phyloP scores from a whole-genome alignment of 2,113 vertebrate species.

The Catharus minimus region DNA sequence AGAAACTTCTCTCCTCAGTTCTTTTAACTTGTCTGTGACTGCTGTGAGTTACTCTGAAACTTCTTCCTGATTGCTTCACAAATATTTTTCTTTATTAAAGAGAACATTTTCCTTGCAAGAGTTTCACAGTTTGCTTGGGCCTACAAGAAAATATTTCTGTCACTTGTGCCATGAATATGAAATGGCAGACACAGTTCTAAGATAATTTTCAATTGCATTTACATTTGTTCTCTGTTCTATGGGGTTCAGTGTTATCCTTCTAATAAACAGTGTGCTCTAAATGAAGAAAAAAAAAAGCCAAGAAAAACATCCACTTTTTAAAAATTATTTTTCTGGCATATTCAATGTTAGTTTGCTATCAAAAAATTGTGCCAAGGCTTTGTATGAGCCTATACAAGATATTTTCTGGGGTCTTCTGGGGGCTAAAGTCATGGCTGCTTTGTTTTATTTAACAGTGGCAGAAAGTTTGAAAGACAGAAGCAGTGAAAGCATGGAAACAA shows the following conservation, averaged over 20 bases:
- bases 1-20: background rate
- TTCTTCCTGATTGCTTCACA: slow-evolving; percentile 10
- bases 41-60: slow-evolving; percentile 13
- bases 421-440: background rate
- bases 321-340: background rate
- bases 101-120: slow-evolving; percentile 6
- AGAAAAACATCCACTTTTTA: background rate
- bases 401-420: background rate
- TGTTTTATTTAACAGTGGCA: background rate
- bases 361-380: background rate
- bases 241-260: background rate
- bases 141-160: background rate
- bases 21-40: background rate
- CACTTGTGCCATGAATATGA: background rate
- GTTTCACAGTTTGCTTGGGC: background rate
- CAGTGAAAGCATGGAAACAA: background rate
- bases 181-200: background rate
- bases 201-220: background rate
- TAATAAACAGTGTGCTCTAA: background rate
- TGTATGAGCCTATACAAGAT: background rate
- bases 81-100: slow-evolving; percentile 49
- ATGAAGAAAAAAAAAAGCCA: background rate
- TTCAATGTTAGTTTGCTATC: background rate
- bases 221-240: background rate
- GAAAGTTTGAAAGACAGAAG: background rate